Evolutionary conservation across 2,797 vertebrate species (phyloP), one percentile per base, ranked within the genome.

Genomic region (Alauda arvensis): DNA sequence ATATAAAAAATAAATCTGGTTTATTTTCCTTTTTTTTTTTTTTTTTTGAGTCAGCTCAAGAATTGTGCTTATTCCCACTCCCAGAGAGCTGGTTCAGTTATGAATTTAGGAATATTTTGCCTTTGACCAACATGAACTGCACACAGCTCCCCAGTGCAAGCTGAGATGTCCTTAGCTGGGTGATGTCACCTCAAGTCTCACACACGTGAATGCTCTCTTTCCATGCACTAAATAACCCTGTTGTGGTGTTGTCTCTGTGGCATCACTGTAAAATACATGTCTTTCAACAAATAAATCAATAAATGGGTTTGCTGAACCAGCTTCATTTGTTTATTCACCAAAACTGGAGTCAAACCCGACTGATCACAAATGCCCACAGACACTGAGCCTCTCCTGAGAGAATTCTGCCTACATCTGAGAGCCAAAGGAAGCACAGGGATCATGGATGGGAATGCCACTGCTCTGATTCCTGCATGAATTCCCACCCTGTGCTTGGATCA

Each of bases 261-360:
- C 90, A 78, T 72, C 90, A 65, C 90, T 92, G 91, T 92, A 87
- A 92, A 81, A 92, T 69, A 84, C 1, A 39, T 25, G 19, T 90
- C 82, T 91, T 91, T 85, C 78, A 80, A 81, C 49, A 52, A 88
- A 87, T 61, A 85, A 88, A 90, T 57, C 89, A 92, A 89, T 70
- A 89, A 57, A 82, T 77, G 77, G 81, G 90, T 92, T 93, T 91
- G 90, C 86, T 87, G 93, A 93, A 90, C 39, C 12, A 81, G 82
- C 42, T 69, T 56, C n/a, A 46, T 80, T 76, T 89, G 79, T 93
- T 91, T 88, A 59, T 90, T 94, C 86, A 62, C 49, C 40, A 21
- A 61, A 67, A 71, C 18, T 16, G 28, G 46, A 57, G 43, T 19
- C 40, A 42, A 48, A 77, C 55, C 34, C 68, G 70, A 16, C 15